phyloP scores from a whole-genome alignment of 2,888 invertebrate genomes.

The Spialia ferax region DNA sequence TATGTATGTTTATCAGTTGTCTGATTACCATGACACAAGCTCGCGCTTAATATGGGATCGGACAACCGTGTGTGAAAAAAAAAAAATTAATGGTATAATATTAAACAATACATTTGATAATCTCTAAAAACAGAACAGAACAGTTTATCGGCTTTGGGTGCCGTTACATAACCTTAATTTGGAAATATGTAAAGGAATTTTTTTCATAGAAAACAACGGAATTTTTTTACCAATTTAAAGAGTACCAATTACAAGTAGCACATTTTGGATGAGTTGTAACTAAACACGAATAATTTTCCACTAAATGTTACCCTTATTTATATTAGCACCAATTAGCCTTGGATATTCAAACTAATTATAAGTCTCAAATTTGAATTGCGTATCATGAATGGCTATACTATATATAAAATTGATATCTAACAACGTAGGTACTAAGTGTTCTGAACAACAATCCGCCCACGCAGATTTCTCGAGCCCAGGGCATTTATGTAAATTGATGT shows the following conservation, averaged over 20 bases:
- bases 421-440: neutral
- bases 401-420: neutral
- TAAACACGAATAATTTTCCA: neutral
- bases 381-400: no score
- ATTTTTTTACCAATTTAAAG: neutral
- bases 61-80: no score
- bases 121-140: no score
- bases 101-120: no score
- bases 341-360: constrained; percentile 6
- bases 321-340: neutral
- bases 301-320: neutral
- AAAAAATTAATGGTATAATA: no score
- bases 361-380: constrained; percentile 1
- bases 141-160: no score
- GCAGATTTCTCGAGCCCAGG: neutral
- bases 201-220: no score
- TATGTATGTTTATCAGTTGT: no score
- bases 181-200: no score
- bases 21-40: no score
- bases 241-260: neutral
- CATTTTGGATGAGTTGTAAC: neutral
- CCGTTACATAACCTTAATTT: no score
- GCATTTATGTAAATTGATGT: neutral
- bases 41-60: no score
- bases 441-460: neutral